A percentile compares a stretch with the other conserved stretches of the same genome.
Evolutionary conservation across 1,140 invertebrate species (phyloP).

Genomic region (Maniola jurtina): DNA sequence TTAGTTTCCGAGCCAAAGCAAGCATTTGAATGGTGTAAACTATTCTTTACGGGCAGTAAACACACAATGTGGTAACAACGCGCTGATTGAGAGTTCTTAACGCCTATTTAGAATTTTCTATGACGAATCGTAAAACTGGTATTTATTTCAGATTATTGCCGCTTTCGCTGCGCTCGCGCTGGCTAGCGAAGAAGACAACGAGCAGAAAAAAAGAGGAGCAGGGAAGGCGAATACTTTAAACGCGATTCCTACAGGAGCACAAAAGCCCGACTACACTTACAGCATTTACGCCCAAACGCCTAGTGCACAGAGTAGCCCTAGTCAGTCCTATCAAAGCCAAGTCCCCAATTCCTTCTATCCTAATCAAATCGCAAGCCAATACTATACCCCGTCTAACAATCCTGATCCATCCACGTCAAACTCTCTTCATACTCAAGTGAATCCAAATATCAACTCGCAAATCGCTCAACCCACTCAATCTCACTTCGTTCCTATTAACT

Average conservation of each 20-base stretch:
- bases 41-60: conserved; percentile 18
- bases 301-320: conserved; percentile 39
- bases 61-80: conserved; percentile 30
- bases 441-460: conserved; percentile 31
- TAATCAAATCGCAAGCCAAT: conserved; percentile 51
- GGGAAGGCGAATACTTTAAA: conserved; percentile 57
- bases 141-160: conserved; percentile 58
- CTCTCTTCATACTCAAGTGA: conserved; percentile 32
- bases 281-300: conserved; percentile 60
- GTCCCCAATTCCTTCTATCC: conserved; percentile 66
- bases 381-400: conserved; percentile 46
- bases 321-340: conserved; percentile 52
- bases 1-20: too few species aligned
- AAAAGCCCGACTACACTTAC: conserved; percentile 68
- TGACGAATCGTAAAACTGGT: conserved; percentile 40
- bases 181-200: conserved; percentile 60
- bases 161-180: conserved; percentile 50
- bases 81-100: conserved; percentile 44
- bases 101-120: conserved; percentile 29
- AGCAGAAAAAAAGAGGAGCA: conserved; percentile 67
- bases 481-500: conserved; percentile 65
- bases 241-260: conserved; percentile 59
- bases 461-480: conserved; percentile 42
- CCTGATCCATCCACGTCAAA: conserved; percentile 32
- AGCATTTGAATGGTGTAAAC: conserved; percentile 17